These are phyloP conservation scores for Papilio elwesi DNA, from an alignment of 2,888 invertebrate species.

Conservation along the genomic window DNA sequence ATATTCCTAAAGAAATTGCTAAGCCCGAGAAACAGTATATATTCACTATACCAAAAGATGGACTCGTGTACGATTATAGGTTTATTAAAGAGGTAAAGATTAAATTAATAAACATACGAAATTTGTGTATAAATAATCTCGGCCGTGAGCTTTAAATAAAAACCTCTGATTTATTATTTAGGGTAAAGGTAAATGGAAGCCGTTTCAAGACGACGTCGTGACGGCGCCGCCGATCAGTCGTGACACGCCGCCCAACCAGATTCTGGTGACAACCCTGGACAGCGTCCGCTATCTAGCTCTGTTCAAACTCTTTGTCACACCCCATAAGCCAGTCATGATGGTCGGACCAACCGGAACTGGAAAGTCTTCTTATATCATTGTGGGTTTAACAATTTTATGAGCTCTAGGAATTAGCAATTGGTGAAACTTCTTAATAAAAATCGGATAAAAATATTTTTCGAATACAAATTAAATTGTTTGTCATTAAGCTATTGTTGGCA, in stretches of 20 bases:
- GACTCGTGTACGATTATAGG: constrained; percentile 94
- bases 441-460: not conserved
- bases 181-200: constrained; percentile 97
- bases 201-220: constrained; percentile 93
- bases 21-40: constrained; percentile 91
- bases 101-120: constrained; percentile 6
- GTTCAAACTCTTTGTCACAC: constrained; percentile 90
- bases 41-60: constrained; percentile 92
- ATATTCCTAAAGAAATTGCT: constrained; percentile 81
- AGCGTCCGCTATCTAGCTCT: constrained; percentile 93
- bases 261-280: constrained; percentile 96
- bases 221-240: constrained; percentile 91
- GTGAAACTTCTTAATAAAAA: not conserved
- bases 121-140: not conserved
- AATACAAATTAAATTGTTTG: too few relatives aligned
- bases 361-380: constrained; percentile 94
- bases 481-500: too few relatives aligned
- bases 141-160: too few relatives aligned
- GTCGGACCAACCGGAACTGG: constrained; percentile 98
- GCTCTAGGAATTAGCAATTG: not conserved
- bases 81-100: constrained; percentile 92
- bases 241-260: constrained; percentile 97
- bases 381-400: constrained; percentile 58
- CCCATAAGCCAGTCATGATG: constrained; percentile 93
- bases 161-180: constrained; percentile 5